These are phyloP conservation scores for Zoanthus sociatus DNA, from an alignment of 92 coral and sea anemone genomes.

Conservation along the genomic window DNA sequence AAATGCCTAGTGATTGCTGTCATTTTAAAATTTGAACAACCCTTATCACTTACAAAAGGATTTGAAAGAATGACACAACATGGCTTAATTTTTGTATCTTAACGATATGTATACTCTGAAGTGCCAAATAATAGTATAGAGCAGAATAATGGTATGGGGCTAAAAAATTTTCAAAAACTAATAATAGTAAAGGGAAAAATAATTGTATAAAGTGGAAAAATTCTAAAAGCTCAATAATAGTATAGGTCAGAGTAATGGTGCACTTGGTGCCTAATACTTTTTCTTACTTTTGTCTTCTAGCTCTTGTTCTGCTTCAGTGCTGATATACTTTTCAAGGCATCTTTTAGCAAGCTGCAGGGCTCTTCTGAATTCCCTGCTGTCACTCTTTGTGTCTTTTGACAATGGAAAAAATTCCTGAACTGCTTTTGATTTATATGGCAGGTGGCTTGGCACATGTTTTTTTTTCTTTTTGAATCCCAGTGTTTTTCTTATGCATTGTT, in stretches of 20 bases:
- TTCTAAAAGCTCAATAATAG: neutral
- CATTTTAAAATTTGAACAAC: neutral
- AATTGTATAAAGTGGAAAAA: neutral
- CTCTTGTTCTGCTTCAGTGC: too few relatives aligned
- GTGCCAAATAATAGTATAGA: too few relatives aligned
- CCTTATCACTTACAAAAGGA: neutral
- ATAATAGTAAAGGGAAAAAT: neutral
- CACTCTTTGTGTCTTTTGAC: too few relatives aligned
- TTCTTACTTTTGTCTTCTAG: too few relatives aligned
- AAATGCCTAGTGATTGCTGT: neutral
- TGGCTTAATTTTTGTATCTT: neutral
- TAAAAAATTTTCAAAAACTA: too few relatives aligned
- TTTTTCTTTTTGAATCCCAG: neutral
- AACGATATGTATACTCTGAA: neutral
- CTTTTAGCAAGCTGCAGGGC: neutral
- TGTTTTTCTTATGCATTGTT: neutral
- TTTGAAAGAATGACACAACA: neutral
- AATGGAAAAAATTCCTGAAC: neutral
- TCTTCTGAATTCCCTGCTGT: neutral
- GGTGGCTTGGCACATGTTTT: neutral
- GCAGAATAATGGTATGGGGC: too few relatives aligned
- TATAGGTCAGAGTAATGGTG: neutral
- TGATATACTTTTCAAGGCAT: too few relatives aligned
- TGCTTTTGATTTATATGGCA: too few relatives aligned
- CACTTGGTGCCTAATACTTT: neutral